These are phyloP conservation scores for Pygoscelis adeliae DNA, from an alignment of 2,113 vertebrate genomes.

Conservation along the genomic window DNA sequence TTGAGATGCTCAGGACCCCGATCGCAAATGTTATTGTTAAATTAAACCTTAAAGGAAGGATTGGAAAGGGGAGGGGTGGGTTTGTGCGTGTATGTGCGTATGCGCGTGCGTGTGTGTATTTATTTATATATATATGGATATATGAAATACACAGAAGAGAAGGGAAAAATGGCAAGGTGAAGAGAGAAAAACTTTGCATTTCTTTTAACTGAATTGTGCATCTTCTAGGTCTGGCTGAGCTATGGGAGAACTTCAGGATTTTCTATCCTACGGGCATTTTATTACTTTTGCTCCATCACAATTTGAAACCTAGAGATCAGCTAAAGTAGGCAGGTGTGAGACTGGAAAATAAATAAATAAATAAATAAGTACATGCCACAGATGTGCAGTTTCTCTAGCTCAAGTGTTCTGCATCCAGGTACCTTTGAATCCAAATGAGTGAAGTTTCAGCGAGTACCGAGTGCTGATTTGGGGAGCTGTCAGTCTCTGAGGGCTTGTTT, in stretches of 20 bases:
- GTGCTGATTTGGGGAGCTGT: neutral
- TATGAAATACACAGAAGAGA: constrained; percentile 39
- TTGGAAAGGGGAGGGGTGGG: constrained; percentile 73
- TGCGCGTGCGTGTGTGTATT: neutral
- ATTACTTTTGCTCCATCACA: constrained; percentile 36
- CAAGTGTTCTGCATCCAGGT: neutral
- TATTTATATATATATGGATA: neutral
- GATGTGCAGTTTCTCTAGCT: neutral
- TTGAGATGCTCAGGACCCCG: constrained; percentile 98
- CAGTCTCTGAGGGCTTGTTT: neutral
- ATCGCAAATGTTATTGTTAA: constrained; percentile 99
- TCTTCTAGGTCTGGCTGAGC: neutral
- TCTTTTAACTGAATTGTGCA: constrained; percentile 30
- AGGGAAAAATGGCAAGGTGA: constrained; percentile 9
- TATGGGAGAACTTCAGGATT: neutral
- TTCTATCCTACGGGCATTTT: neutral
- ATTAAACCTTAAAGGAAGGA: constrained; percentile 98
- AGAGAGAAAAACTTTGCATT: constrained; percentile 53
- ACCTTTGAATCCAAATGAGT: neutral
- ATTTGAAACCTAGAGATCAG: constrained; percentile 53
- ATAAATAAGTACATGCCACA: neutral
- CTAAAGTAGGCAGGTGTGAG: constrained; percentile 34
- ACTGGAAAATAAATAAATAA: constrained; percentile 21
- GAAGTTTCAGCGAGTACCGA: neutral
- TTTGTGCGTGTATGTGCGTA: neutral